These are phyloP conservation scores for Chymomyza caudatula DNA, from an alignment of 2,888 invertebrate species.

Conservation along the genomic window DNA sequence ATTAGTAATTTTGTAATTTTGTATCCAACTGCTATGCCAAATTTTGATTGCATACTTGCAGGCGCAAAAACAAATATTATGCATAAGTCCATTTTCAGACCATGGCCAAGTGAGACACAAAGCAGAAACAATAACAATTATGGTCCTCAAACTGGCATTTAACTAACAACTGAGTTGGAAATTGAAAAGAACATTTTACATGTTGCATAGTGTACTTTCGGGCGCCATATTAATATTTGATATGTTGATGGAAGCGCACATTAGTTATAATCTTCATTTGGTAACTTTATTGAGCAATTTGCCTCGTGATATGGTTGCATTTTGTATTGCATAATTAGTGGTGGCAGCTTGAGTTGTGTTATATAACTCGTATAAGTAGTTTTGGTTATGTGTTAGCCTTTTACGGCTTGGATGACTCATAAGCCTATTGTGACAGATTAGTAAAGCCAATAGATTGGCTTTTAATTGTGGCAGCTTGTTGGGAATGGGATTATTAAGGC, in stretches of 20 bases:
- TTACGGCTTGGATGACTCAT: neutral
- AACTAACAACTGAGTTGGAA: neutral
- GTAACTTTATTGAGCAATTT: neutral
- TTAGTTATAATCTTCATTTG: neutral
- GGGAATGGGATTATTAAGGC: neutral
- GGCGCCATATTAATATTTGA: slow-evolving; percentile 22
- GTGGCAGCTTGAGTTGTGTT: neutral
- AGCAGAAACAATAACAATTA: neutral
- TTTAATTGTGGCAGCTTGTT: neutral
- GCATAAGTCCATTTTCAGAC: slow-evolving; percentile 24
- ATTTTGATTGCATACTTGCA: slow-evolving; percentile 27
- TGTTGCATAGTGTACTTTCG: neutral
- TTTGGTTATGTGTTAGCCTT: neutral
- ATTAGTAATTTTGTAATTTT: slow-evolving; percentile 70
- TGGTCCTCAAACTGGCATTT: neutral
- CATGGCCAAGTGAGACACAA: neutral
- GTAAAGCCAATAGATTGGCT: neutral
- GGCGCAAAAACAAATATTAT: slow-evolving; percentile 49
- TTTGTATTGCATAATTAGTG: neutral
- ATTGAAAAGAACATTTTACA: slow-evolving; percentile 1
- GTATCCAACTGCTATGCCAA: slow-evolving; percentile 29
- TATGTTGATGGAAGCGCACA: neutral
- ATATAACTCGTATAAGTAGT: neutral
- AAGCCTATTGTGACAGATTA: neutral
- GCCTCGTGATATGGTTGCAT: neutral